Conservation (phyloP, 1,140 invertebrate species). For the Drosophila lacteicornis region DNA sequence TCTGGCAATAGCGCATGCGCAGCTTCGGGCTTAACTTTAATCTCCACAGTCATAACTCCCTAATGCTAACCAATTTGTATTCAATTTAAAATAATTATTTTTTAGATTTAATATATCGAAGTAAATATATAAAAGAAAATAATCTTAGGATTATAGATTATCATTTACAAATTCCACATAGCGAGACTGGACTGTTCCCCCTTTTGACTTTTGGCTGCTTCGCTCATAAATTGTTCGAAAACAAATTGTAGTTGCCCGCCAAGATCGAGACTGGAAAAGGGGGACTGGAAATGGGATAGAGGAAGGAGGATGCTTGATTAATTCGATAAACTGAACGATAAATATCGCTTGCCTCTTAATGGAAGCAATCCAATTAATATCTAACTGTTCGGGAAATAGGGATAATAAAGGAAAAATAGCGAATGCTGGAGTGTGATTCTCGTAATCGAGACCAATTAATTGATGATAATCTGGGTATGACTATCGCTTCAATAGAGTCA, state of each 20-base stretch:
- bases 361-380: constrained; percentile 35
- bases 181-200: constrained; percentile 12
- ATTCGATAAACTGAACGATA: constrained; percentile 40
- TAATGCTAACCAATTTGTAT: not conserved
- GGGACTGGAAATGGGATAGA: not conserved
- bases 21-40: constrained; percentile 5
- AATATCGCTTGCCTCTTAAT: constrained; percentile 37
- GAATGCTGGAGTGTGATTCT: constrained; percentile 2
- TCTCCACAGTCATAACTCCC: constrained; percentile 8
- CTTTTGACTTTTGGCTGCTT: constrained; percentile 22
- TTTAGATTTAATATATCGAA: not conserved
- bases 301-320: constrained; percentile 31
- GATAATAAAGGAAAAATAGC: not conserved
- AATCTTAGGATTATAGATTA: not conserved
- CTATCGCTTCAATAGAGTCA: not conserved
- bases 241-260: constrained; percentile 36
- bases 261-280: not conserved
- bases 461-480: not conserved
- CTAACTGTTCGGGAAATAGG: not conserved
- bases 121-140: too few relatives aligned
- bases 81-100: not conserved
- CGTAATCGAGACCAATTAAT: constrained; percentile 5
- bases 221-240: constrained; percentile 43
- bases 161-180: not conserved
- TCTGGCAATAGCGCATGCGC: constrained; percentile 56